A percentile compares a stretch with the other conserved stretches of the same genome.
phyloP scores from a whole-genome alignment of 2,888 invertebrate genomes.

The Eupsilia transversa region DNA sequence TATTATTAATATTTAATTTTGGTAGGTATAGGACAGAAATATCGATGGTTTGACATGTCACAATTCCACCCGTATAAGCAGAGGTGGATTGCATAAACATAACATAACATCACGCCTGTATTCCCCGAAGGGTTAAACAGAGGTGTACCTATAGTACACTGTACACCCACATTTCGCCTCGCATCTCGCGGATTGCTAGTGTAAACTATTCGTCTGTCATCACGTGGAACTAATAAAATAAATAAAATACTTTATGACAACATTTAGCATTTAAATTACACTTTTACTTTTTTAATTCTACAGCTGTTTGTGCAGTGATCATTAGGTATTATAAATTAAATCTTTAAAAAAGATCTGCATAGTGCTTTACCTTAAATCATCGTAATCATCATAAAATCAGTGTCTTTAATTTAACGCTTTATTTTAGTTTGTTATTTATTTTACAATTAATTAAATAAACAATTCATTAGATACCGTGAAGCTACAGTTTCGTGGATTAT shows the following conservation, averaged over 20 bases:
- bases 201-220: conserved; percentile 14
- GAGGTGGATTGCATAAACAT: no score
- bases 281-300: conserved; percentile 28
- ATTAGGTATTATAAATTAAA: conserved; percentile 48
- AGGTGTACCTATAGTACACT: no score
- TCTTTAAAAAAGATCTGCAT: conserved; percentile 24
- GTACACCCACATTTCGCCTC: no score
- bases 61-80: background rate
- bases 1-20: background rate
- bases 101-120: no score
- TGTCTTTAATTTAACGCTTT: conserved; percentile 35
- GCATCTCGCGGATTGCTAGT: no score
- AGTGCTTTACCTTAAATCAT: conserved; percentile 42
- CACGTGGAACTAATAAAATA: conserved; percentile 38
- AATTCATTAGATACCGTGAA: background rate
- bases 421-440: conserved; percentile 25
- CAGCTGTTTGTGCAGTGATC: conserved; percentile 42
- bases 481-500: background rate
- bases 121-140: no score
- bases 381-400: conserved; percentile 42
- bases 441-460: conserved; percentile 6
- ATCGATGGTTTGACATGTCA: background rate
- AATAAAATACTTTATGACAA: conserved; percentile 42
- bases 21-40: background rate
- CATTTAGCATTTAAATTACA: conserved; percentile 49